These are phyloP conservation scores for Microplitis demolitor DNA, from an alignment of 1,140 invertebrate species.

Conservation along the genomic window DNA sequence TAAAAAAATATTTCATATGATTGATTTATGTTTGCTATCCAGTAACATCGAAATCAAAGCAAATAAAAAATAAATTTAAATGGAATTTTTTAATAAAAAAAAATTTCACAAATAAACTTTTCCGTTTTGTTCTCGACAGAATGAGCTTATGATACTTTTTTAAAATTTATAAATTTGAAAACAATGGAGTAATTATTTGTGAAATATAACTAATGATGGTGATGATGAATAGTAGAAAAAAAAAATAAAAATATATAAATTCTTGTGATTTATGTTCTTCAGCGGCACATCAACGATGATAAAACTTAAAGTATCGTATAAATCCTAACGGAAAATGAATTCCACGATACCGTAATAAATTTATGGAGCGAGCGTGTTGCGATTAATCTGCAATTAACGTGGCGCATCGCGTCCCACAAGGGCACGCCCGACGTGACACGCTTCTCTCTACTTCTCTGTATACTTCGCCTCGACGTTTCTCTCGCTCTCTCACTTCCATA, in stretches of 20 bases:
- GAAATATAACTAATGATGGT: neutral
- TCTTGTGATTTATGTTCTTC: neutral
- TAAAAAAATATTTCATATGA: no score
- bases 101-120: no score
- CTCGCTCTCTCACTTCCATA: neutral
- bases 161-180: no score
- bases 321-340: slow-evolving; percentile 1
- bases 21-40: no score
- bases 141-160: no score
- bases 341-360: slow-evolving; percentile 14
- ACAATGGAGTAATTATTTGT: no score
- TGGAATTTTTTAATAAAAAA: no score
- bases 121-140: no score
- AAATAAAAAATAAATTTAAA: no score
- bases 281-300: neutral
- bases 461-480: neutral
- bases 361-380: slow-evolving; percentile 17
- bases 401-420: slow-evolving; percentile 18
- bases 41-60: no score
- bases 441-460: neutral
- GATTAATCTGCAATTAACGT: slow-evolving; percentile 23
- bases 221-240: neutral
- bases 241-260: neutral
- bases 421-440: slow-evolving; percentile 16
- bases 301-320: slow-evolving; percentile 6